Base-by-base conservation (phyloP, 2,113 vertebrate species). In the Corythaeola cristata region DNA sequence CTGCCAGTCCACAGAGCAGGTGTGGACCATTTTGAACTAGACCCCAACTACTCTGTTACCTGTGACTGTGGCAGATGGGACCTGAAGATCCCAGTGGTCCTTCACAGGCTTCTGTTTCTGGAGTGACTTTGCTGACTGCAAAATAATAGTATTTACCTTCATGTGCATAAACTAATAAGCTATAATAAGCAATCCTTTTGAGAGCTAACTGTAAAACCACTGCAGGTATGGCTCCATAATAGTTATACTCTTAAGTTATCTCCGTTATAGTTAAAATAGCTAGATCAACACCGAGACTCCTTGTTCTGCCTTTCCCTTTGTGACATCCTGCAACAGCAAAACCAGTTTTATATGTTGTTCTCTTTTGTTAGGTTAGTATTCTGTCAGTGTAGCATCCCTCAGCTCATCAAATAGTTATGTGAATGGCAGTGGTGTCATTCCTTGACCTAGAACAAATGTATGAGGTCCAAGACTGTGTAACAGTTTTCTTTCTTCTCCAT, bases 371-470 rank as follows among this genome's bases (percentile, higher is more conserved):
- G 37, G 39, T 68, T 45, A 45, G 20, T 77, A 6, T 85, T 89
- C 58, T 78, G 60, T 27, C 15, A 52, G 66, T 26, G 80, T 63
- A 74, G 37, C 50, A 62, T 33, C 59, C 26, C 62, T 68, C 30
- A 18, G 22, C 27, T 69, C 39, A 64, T 79, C 8, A 11, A 35
- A 56, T 1, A 1, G 17, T 69, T 85, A 20, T 28, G 27, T n/a
- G 53, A 59, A 16, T 1, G 1, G 63, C 76, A 59, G 47, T 21
- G 14, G 16, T 67, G 33, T 8, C 0, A 0, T 53, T 64, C 37
- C 68, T 82, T 66, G 59, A 53, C 22, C 35, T 69, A 9, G 3
- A 88, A 35, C 3, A 15, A 79, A 41, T 47, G 19, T 26, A 2
- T 28, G 33, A 90, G 4, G 13, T 83, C 49, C 73, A 47, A 80